Conservation (phyloP, 2,113 vertebrate genomes). For the Oreochromis spilurus region DNA sequence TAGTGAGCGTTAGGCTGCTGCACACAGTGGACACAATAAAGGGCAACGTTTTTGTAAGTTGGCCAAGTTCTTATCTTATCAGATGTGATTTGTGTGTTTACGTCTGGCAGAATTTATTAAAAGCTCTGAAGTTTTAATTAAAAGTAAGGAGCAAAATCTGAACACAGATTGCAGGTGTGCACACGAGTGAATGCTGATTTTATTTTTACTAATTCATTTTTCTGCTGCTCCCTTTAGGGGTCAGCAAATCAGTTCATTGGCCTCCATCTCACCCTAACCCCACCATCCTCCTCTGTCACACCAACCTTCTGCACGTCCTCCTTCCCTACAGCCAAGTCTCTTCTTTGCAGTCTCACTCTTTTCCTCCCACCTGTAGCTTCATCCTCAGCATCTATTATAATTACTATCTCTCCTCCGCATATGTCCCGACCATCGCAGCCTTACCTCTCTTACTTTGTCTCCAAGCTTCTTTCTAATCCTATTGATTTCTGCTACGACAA, state of each 20-base stretch:
- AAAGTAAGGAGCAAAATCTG: conserved; percentile 24
- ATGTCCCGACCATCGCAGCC: background rate
- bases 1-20: conserved; percentile 1
- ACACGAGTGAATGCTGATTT: background rate
- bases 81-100: conserved; percentile 51
- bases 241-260: background rate
- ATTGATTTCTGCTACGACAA: background rate
- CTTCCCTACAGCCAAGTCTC: background rate
- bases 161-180: conserved; percentile 21
- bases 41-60: conserved; percentile 14
- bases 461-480: background rate
- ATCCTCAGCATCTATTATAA: background rate
- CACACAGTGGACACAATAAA: conserved; percentile 22
- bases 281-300: background rate
- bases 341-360: background rate
- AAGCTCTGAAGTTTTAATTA: conserved; percentile 44
- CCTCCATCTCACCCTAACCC: background rate
- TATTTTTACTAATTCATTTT: background rate
- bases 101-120: conserved; percentile 44
- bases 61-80: conserved; percentile 54
- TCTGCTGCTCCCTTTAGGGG: background rate
- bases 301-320: background rate
- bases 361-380: background rate
- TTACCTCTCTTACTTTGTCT: background rate
- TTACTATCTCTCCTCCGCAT: background rate